phyloP scores from a whole-genome alignment of 2,888 invertebrate genomes.

The Leptopilina syphax region DNA sequence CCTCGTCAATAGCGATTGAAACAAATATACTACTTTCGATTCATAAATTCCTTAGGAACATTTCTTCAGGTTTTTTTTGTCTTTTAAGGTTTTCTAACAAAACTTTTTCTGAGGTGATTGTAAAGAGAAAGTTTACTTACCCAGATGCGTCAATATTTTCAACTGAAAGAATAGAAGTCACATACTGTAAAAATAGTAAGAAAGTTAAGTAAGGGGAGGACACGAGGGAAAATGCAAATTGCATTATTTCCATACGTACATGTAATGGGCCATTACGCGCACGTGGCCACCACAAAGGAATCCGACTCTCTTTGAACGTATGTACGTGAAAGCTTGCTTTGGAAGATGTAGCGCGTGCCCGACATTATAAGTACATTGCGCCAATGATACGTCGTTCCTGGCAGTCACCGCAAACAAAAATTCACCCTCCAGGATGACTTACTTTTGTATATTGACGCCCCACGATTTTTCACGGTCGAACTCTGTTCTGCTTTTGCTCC shows the following conservation, averaged over 20 bases:
- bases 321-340: slow-evolving; percentile 40
- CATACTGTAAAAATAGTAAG: not conserved
- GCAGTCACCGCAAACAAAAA: slow-evolving; percentile 35
- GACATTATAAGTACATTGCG: slow-evolving; percentile 41
- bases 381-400: slow-evolving; percentile 34
- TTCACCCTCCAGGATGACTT: slow-evolving; percentile 42
- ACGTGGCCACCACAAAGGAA: slow-evolving; percentile 66
- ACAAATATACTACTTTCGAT: slow-evolving; percentile 53
- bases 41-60: not conserved
- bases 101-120: too few species aligned
- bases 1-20: slow-evolving; percentile 64
- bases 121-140: too few species aligned
- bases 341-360: slow-evolving; percentile 39
- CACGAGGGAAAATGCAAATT: slow-evolving; percentile 54
- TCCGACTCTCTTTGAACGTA: slow-evolving; percentile 50
- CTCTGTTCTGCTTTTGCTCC: slow-evolving; percentile 4
- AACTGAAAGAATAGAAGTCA: not conserved
- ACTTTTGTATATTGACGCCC: slow-evolving; percentile 43
- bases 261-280: slow-evolving; percentile 69
- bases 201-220: slow-evolving; percentile 6
- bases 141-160: not conserved
- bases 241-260: slow-evolving; percentile 60
- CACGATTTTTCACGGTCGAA: slow-evolving; percentile 41
- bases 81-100: too few species aligned
- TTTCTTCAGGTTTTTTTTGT: not conserved